Evolutionary conservation across 2,888 invertebrate species (phyloP), one percentile per base, ranked within the genome.

Genomic region (Trissonchulus sp.): DNA sequence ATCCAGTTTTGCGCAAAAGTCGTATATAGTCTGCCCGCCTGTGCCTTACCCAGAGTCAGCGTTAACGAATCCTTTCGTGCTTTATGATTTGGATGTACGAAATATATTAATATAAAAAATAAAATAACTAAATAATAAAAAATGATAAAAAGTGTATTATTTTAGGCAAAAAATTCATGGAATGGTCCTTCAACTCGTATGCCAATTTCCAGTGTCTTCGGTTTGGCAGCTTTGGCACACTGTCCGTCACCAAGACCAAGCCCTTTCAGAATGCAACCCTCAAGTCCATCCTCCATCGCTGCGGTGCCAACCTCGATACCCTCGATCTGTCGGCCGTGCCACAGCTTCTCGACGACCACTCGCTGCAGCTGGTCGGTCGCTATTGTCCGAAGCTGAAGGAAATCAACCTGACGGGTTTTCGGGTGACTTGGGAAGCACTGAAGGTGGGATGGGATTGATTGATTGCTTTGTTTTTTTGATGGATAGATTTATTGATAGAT

Each of bases 181-280:
- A 65, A 65, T 30, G 18, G 15, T 33, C 33, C 68, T 65, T 65
- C n/a, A 65, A 65, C n/a, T 8, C 68, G 8, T 65, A n/a, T 8
- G 28, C 68, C 35, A 28, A 28, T 28, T 65, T 65, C n/a, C 68
- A 28, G 8, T 8, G 8, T 28, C 68, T 65, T 8, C 8, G 18
- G 15, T 65, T 65, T 65, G 48, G 48, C 48, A 48, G 48, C 48
- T 8, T 8, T 48, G 48, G 48, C 48, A 23, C 48, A 8, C 48
- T 8, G 48, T 48, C 48, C 8, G 48, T 8, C 75, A 77, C 76
- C 37, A 79, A 79, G 63, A 76, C 78, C 34, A 77, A 78, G 62
- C 83, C 83, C 18, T 79, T 83, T 72, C 74, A 79, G 37, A 81
- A 80, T 36, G 72, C 76, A 30, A 81, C 82, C 73, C 72, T 83